Evolutionary conservation across 1,140 invertebrate genomes (phyloP).

Genomic region (Lysiphlebus fabarum): DNA sequence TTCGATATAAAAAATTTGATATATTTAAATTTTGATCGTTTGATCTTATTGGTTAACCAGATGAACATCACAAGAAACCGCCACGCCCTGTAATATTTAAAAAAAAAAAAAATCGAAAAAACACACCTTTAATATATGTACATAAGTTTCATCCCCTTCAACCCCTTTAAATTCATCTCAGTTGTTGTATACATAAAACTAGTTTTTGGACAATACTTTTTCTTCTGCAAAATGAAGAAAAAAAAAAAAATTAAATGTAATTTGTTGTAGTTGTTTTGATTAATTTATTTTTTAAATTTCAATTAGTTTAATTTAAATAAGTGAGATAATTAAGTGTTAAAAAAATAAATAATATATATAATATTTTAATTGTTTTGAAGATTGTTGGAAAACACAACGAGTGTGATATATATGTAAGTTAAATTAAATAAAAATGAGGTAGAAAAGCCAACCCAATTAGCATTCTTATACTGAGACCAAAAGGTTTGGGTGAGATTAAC

Average conservation of each 20-base stretch:
- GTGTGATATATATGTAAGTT: neutral
- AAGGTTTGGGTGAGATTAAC: neutral
- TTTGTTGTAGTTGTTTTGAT: neutral
- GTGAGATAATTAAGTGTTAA: no score
- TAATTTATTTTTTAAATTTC: no score
- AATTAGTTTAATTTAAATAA: no score
- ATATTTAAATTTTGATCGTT: neutral
- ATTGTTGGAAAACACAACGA: neutral
- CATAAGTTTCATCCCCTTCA: slow-evolving; percentile 24
- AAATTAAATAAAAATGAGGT: slow-evolving; percentile 24
- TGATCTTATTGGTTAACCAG: slow-evolving; percentile 14
- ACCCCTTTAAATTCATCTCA: slow-evolving; percentile 7
- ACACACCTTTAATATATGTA: slow-evolving; percentile 31
- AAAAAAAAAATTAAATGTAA: neutral
- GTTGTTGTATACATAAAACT: no score
- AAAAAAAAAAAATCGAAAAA: neutral
- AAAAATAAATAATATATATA: no score
- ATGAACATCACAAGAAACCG: slow-evolving; percentile 34
- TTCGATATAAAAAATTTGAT: no score
- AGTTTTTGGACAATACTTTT: slow-evolving; percentile 41
- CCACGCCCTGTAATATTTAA: slow-evolving; percentile 36
- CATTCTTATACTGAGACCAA: slow-evolving; percentile 34
- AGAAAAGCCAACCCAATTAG: slow-evolving; percentile 42
- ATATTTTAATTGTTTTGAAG: neutral
- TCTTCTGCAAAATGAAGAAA: slow-evolving; percentile 12